A percentile compares a stretch with the other conserved stretches of the same genome.
These are phyloP conservation scores for Saguinus oedipus DNA, from an alignment of 2,797 vertebrate species.

Conservation along the genomic window DNA sequence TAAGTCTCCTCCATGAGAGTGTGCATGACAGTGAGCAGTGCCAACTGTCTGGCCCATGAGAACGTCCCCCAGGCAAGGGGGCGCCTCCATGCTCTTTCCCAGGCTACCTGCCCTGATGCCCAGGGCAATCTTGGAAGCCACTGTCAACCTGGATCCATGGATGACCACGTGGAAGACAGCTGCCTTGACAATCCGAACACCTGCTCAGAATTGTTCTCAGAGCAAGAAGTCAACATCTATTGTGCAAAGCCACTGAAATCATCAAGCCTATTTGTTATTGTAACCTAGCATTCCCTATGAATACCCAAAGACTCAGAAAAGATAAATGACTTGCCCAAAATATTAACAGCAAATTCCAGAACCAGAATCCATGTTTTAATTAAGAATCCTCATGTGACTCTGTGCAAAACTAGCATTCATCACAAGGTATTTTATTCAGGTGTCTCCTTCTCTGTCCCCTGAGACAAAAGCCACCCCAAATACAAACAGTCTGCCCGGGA, in stretches of 20 bases:
- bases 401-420: background rate
- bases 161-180: background rate
- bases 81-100: background rate
- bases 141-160: background rate
- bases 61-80: fast-evolving
- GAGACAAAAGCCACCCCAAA: no score
- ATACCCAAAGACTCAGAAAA: background rate
- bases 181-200: background rate
- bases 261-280: background rate
- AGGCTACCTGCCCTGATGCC: background rate
- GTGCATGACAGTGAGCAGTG: fast-evolving
- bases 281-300: background rate
- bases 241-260: background rate
- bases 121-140: background rate
- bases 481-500: background rate
- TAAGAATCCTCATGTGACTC: background rate
- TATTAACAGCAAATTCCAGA: background rate
- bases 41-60: background rate
- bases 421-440: background rate
- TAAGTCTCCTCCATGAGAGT: background rate
- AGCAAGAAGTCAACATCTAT: background rate
- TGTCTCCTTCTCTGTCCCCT: background rate
- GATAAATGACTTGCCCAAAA: slow-evolving; percentile 5
- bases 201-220: background rate
- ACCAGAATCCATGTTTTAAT: slow-evolving; percentile 6